These are phyloP conservation scores for Caerostris extrusa DNA, from an alignment of 1,140 invertebrate species.

Conservation along the genomic window DNA sequence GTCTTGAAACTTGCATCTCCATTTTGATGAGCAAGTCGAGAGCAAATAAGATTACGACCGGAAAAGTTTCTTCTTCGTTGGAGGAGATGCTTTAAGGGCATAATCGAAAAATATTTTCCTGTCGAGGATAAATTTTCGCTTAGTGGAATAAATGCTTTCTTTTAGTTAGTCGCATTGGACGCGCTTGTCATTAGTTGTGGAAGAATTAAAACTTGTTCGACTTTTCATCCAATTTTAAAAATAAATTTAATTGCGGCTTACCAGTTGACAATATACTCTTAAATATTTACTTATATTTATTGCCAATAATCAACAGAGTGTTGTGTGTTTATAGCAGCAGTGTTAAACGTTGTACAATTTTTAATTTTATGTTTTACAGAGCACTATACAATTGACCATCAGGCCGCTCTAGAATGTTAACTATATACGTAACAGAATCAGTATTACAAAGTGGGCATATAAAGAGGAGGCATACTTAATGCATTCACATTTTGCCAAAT, in stretches of 20 bases:
- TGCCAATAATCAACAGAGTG: too few species aligned
- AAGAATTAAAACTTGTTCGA: not conserved
- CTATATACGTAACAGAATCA: too few species aligned
- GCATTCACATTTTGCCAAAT: too few species aligned
- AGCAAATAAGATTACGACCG: slow-evolving; percentile 10
- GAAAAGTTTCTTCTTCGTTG: not conserved
- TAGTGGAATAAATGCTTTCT: not conserved
- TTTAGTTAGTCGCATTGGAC: not conserved
- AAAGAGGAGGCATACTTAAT: too few species aligned
- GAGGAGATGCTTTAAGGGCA: not conserved
- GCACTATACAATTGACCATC: too few species aligned
- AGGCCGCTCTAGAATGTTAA: too few species aligned
- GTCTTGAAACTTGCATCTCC: not conserved
- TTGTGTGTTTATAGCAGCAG: too few species aligned
- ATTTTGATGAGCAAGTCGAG: not conserved
- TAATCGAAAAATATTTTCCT: slow-evolving; percentile 37
- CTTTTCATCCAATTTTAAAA: not conserved
- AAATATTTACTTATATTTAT: too few species aligned
- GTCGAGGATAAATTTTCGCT: not conserved
- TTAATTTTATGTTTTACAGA: too few species aligned
- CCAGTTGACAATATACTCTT: not conserved
- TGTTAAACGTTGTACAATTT: too few species aligned
- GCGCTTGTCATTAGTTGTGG: not conserved
- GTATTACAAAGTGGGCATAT: too few species aligned
- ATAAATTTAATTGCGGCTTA: not conserved